These are phyloP conservation scores for Sicus ferrugineus DNA, from an alignment of 2,888 invertebrate species.

Conservation along the genomic window DNA sequence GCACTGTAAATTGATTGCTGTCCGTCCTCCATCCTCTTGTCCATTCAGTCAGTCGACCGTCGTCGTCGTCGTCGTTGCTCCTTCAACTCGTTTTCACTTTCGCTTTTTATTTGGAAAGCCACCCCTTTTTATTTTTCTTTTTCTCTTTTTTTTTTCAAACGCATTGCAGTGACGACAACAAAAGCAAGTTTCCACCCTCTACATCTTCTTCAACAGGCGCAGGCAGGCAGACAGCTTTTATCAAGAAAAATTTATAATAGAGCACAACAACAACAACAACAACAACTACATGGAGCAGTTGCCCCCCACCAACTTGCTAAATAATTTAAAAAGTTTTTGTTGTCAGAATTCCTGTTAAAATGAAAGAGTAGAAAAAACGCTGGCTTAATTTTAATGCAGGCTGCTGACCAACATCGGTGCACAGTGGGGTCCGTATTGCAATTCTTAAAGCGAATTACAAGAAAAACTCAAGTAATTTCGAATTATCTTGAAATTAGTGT, in stretches of 20 bases:
- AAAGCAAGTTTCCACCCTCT: constrained; percentile 12
- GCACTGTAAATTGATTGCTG: no score
- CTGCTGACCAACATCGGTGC: constrained; percentile 26
- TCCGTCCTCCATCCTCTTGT: neutral
- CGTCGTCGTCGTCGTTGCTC: neutral
- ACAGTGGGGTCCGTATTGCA: neutral
- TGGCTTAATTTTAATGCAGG: constrained; percentile 29
- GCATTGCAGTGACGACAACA: neutral
- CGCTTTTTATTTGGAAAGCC: constrained; percentile 27
- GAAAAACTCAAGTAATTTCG: no score
- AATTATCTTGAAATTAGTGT: no score
- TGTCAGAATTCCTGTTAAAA: constrained; percentile 19
- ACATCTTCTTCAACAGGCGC: constrained; percentile 10
- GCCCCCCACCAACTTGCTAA: constrained; percentile 2
- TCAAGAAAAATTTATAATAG: constrained; percentile 22
- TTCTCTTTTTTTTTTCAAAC: constrained; percentile 18
- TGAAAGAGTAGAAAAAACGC: constrained; percentile 4
- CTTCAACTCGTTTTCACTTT: constrained; percentile 37
- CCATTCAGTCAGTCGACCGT: constrained; percentile 5
- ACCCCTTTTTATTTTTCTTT: constrained; percentile 22
- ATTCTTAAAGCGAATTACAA: no score
- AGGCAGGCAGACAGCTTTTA: constrained; percentile 21
- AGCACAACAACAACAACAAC: constrained; percentile 12
- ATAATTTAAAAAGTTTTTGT: constrained; percentile 14
- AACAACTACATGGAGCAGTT: neutral